A percentile compares a stretch with the other conserved stretches of the same genome.
Conservation (phyloP, 2,888 invertebrate genomes). For the Troglohyphantes excavatus region DNA sequence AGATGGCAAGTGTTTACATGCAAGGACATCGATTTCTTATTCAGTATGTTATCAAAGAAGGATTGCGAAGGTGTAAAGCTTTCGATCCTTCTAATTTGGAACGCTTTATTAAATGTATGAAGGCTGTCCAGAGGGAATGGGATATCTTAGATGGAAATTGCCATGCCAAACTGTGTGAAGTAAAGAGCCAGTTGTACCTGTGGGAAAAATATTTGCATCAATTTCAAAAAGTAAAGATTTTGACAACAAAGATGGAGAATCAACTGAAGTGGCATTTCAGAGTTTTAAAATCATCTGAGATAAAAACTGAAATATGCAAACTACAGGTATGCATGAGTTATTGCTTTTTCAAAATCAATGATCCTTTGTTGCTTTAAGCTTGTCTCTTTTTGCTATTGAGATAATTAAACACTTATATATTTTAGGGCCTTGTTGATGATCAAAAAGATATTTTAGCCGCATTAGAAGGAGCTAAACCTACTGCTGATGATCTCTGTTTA, state of each 20-base stretch:
- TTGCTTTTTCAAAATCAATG: no score
- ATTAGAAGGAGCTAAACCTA: neutral
- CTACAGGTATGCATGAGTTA: neutral
- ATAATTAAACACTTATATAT: neutral
- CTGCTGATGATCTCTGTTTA: neutral
- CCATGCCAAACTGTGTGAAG: neutral
- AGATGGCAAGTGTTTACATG: slow-evolving; percentile 38
- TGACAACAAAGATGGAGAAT: neutral
- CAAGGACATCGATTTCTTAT: slow-evolving; percentile 11
- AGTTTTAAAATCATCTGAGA: neutral
- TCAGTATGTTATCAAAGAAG: slow-evolving; percentile 14
- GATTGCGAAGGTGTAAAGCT: neutral
- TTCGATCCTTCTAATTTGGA: neutral
- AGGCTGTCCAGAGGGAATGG: slow-evolving; percentile 14
- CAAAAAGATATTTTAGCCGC: neutral
- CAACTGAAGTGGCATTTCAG: neutral
- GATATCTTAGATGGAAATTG: neutral
- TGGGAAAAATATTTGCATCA: slow-evolving; percentile 36
- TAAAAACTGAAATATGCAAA: neutral
- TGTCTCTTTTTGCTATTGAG: no score
- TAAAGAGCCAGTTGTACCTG: neutral
- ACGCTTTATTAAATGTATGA: neutral
- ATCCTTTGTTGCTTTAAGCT: no score
- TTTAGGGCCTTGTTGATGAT: slow-evolving; percentile 13
- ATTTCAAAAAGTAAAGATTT: neutral